Percentiles rank a stretch among this genome's conserved stretches.
Conservation (phyloP, 2,113 vertebrate species). For the Suncus etruscus region DNA sequence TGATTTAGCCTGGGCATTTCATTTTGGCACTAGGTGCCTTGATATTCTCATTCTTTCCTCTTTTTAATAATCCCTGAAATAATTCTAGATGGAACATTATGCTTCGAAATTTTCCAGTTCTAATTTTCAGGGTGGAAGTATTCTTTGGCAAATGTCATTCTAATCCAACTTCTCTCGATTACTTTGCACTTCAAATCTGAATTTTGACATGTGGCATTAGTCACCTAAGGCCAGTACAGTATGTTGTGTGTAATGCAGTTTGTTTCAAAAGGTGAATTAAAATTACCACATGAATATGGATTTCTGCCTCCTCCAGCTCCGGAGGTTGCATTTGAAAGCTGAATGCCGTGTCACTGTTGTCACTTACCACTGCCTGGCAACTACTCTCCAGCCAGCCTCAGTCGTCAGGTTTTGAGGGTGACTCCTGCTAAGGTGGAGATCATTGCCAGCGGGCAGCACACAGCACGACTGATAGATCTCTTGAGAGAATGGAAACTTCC, state of each 20-base stretch:
- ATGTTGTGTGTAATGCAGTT: background rate
- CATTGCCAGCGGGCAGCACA: background rate
- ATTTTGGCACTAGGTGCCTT: background rate
- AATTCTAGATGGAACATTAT: constrained; percentile 22
- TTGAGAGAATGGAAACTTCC: background rate
- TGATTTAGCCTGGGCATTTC: background rate
- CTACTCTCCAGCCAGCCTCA: background rate
- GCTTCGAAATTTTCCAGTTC: background rate
- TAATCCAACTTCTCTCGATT: constrained; percentile 21
- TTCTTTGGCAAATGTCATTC: background rate
- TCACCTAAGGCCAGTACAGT: background rate
- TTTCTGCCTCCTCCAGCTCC: background rate
- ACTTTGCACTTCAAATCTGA: background rate
- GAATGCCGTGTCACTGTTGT: background rate
- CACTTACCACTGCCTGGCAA: background rate
- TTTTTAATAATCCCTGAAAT: constrained; percentile 35
- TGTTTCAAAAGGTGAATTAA: background rate
- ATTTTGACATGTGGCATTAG: background rate
- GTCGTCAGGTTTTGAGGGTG: background rate
- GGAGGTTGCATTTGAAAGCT: background rate
- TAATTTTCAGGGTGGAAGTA: constrained; percentile 45
- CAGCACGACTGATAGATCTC: background rate
- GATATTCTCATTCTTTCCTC: background rate
- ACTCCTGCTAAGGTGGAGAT: background rate
- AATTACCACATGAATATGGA: background rate